Evolutionary conservation across 2,113 vertebrate species (phyloP).

Genomic region (Phodopus roborovskii): DNA sequence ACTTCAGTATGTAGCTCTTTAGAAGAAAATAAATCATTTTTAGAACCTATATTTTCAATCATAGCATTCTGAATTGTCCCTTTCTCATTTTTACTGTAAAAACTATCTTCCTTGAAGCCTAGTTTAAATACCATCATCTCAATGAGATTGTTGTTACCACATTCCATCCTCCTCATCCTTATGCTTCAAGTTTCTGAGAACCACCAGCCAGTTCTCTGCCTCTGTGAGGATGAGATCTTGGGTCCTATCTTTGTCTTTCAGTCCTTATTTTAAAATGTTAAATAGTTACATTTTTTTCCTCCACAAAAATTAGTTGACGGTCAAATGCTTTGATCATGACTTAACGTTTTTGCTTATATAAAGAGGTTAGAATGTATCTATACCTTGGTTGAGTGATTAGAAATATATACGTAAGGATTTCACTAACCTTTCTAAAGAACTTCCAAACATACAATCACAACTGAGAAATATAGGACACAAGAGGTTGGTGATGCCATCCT

Average conservation of each 20-base stretch:
- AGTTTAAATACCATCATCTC: neutral
- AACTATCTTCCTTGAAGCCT: neutral
- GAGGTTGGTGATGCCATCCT: neutral
- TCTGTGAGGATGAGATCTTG: neutral
- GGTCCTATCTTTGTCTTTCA: neutral
- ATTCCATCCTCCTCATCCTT: accelerated
- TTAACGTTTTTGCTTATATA: neutral
- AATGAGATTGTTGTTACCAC: neutral
- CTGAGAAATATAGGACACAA: neutral
- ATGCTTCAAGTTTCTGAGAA: neutral
- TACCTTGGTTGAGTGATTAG: neutral
- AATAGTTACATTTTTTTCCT: neutral
- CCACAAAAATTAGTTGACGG: neutral
- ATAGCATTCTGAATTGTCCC: neutral
- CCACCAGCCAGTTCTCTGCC: neutral
- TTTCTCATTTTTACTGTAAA: conserved; percentile 5
- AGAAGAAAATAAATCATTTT: conserved; percentile 52
- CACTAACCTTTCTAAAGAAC: neutral
- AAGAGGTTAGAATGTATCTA: neutral
- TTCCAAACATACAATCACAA: neutral
- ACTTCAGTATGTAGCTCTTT: conserved; percentile 49
- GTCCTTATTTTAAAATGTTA: neutral
- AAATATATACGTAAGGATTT: neutral
- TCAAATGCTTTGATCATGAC: neutral
- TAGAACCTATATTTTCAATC: conserved; percentile 15